Evolutionary conservation across 30 jellyfish, hydroid and myxozoan species (phyloP).

Genomic region (Chironex yamaguchii): DNA sequence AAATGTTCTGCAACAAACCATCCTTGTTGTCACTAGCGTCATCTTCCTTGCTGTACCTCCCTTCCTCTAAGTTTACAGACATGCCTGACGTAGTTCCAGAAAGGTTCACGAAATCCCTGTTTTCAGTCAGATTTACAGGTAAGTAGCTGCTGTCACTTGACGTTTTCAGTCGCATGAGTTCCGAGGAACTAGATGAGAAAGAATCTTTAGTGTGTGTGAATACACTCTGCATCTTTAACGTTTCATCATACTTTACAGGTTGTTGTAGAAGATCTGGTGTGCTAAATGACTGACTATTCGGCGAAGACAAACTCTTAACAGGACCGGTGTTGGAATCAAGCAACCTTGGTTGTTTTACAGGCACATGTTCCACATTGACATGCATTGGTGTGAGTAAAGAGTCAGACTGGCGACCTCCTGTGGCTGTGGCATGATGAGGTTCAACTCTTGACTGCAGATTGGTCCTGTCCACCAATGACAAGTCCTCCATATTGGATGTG

Average conservation of each 20-base stretch:
- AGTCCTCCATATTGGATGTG: not conserved
- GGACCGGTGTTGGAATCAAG: not conserved
- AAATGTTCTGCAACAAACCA: no score
- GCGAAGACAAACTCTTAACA: not conserved
- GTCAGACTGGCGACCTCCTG: not conserved
- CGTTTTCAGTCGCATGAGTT: not conserved
- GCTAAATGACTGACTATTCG: not conserved
- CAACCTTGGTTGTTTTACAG: no score
- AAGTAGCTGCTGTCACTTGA: not conserved
- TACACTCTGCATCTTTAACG: not conserved
- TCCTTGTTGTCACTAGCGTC: no score
- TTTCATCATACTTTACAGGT: not conserved
- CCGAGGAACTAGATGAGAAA: not conserved
- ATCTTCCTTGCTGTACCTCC: no score
- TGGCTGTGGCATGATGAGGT: not conserved
- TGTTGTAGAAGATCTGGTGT: no score
- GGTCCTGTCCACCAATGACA: not conserved
- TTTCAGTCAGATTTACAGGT: not conserved
- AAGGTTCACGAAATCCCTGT: no score
- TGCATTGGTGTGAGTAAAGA: not conserved
- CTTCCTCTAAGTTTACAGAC: no score
- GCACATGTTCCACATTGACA: not conserved
- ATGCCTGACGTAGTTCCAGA: no score
- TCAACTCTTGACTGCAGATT: not conserved
- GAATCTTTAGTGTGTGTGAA: not conserved